Evolutionary conservation across 2,888 invertebrate species (phyloP).

Genomic region (Craniophora ligustri): DNA sequence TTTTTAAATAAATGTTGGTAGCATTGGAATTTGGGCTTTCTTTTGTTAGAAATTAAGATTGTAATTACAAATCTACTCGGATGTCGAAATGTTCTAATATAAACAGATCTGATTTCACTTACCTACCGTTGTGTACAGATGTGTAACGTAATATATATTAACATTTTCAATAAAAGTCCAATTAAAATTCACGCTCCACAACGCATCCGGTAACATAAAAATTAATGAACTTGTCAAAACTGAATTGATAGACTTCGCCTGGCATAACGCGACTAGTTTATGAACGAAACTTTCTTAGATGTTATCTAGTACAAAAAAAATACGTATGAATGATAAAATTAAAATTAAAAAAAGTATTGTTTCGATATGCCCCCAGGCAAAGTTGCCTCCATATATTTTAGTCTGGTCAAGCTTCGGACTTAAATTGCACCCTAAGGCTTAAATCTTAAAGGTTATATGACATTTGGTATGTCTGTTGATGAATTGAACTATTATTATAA

Average conservation of each 20-base stretch:
- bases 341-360: slow-evolving; percentile 48
- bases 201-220: slow-evolving; percentile 40
- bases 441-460: slow-evolving; percentile 60
- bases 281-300: slow-evolving; percentile 40
- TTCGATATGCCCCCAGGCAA: slow-evolving; percentile 22
- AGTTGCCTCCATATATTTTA: slow-evolving; percentile 55
- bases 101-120: neutral
- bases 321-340: slow-evolving; percentile 41
- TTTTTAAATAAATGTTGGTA: too few relatives aligned
- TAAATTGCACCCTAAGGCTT: slow-evolving; percentile 78
- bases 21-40: too few relatives aligned
- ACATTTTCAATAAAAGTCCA: slow-evolving; percentile 37
- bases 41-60: too few relatives aligned
- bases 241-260: slow-evolving; percentile 40
- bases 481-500: slow-evolving; percentile 70
- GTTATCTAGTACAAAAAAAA: slow-evolving; percentile 29
- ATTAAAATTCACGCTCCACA: slow-evolving; percentile 35
- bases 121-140: neutral
- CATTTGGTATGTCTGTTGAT: slow-evolving; percentile 64
- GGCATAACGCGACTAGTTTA: slow-evolving; percentile 13
- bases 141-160: slow-evolving; percentile 23
- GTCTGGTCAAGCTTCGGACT: slow-evolving; percentile 69
- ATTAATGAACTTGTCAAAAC: slow-evolving; percentile 54
- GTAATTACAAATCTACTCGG: too few relatives aligned
- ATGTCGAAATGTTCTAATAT: too few relatives aligned